Evolutionary conservation across 1,140 invertebrate genomes (phyloP), one percentile per base, ranked within the genome.

Genomic region (Drepana arcuata): DNA sequence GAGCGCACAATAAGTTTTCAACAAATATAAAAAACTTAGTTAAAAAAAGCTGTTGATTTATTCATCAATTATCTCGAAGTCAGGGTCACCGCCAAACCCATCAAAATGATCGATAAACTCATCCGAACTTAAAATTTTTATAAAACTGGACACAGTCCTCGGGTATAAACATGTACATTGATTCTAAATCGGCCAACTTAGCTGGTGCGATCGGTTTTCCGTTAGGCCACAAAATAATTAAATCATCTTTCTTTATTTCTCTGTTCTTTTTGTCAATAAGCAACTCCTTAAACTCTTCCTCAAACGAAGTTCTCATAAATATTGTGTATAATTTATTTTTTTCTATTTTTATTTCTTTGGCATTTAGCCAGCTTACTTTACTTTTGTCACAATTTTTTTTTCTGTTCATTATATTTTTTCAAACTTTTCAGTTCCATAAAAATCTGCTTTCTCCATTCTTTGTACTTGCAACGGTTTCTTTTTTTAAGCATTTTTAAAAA

Each of bases 191-290:
- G 5, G 11, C 12, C 7, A 33, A 33, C n/a, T 33, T 33, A 7
- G 11, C 10, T 32, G n/a, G n/a, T 7, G n/a, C 16, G 57, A 45
- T 15, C 36, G 33, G 10, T 52, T 61, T 37, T 58, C 62, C 33
- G 34, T 53, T 26, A 46, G 41, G 16, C 51, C 30, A 32, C 45
- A 11, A 7, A n/a, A n/a, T n/a, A n/a, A n/a, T n/a, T n/a, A n/a
- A n/a, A n/a, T n/a, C n/a, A n/a, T n/a, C n/a, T n/a, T n/a, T n/a
- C n/a, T n/a, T n/a, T n/a, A n/a, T n/a, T n/a, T n/a, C n/a, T n/a
- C n/a, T n/a, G n/a, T n/a, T n/a, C n/a, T n/a, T n/a, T n/a, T n/a
- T n/a, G n/a, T n/a, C n/a, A n/a, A n/a, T n/a, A n/a, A n/a, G n/a
- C n/a, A n/a, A n/a, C n/a, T n/a, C n/a, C n/a, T n/a, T n/a, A n/a